Evolutionary conservation across 2,797 vertebrate genomes (phyloP).

Genomic region (Sparidentex hasta): DNA sequence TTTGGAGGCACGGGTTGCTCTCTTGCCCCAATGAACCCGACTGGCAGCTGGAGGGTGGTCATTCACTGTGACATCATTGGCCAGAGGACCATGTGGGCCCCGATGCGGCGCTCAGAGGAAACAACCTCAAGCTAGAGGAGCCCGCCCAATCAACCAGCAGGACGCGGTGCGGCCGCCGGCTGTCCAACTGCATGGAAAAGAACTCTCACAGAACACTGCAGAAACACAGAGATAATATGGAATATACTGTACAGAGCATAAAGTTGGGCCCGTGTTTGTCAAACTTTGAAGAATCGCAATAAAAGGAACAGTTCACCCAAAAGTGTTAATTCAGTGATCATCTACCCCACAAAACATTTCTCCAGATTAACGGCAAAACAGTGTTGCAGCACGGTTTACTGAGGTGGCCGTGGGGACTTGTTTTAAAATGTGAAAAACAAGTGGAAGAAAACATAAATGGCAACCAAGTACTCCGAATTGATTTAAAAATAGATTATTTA

Average conservation of each 20-base stretch:
- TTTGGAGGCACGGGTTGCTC: constrained; percentile 40
- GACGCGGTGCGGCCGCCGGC: constrained; percentile 48
- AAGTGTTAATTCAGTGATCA: no score
- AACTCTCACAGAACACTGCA: constrained; percentile 7
- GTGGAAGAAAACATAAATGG: no score
- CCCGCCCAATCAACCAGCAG: constrained; percentile 61
- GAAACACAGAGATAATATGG: background rate
- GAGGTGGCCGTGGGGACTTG: no score
- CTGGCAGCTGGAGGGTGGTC: constrained; percentile 58
- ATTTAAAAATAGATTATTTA: no score
- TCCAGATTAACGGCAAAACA: no score
- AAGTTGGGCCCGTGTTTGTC: background rate
- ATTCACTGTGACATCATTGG: constrained; percentile 64
- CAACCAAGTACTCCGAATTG: no score
- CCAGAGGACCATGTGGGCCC: constrained; percentile 58
- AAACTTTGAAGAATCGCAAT: background rate
- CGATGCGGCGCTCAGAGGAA: constrained; percentile 42
- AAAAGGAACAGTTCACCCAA: no score
- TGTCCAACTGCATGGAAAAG: constrained; percentile 49
- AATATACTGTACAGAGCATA: background rate
- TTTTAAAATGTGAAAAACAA: no score
- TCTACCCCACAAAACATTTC: no score
- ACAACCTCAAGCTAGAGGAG: constrained; percentile 43
- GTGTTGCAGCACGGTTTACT: no score
- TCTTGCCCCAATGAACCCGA: constrained; percentile 55